Evolutionary conservation across 2,797 vertebrate genomes (phyloP).

Genomic region (Garrulus glandarius): DNA sequence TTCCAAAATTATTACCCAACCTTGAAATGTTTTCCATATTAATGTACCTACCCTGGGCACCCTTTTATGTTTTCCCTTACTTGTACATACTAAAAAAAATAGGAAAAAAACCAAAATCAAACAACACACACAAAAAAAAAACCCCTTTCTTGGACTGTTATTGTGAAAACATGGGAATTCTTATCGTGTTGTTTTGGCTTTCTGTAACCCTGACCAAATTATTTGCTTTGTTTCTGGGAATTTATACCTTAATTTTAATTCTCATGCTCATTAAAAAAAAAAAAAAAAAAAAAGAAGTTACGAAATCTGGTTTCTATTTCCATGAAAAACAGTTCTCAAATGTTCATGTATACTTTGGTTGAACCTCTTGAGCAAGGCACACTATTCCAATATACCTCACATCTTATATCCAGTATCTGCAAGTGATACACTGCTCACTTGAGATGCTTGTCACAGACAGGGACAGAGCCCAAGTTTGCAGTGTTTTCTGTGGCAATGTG

Average conservation of each 20-base stretch:
- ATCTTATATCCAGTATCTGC: neutral
- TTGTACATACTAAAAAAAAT: neutral
- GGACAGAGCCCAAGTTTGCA: neutral
- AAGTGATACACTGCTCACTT: neutral
- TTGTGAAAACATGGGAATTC: neutral
- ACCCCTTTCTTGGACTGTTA: neutral
- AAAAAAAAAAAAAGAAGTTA: no score
- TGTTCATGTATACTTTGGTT: neutral
- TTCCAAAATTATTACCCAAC: neutral
- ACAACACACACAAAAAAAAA: neutral
- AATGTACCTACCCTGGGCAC: neutral
- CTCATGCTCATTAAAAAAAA: neutral
- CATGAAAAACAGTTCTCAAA: neutral
- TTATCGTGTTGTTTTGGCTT: neutral
- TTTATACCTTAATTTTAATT: neutral
- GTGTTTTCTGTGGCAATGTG: neutral
- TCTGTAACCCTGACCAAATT: neutral
- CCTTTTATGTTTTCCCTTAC: neutral
- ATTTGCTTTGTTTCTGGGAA: neutral
- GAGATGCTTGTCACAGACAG: neutral
- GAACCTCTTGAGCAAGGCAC: neutral
- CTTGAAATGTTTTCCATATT: neutral
- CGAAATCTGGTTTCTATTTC: neutral
- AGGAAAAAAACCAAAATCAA: neutral
- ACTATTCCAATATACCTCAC: neutral